Base-by-base conservation (phyloP, 2,113 vertebrate species). In the Paedocypris sp. region DNA sequence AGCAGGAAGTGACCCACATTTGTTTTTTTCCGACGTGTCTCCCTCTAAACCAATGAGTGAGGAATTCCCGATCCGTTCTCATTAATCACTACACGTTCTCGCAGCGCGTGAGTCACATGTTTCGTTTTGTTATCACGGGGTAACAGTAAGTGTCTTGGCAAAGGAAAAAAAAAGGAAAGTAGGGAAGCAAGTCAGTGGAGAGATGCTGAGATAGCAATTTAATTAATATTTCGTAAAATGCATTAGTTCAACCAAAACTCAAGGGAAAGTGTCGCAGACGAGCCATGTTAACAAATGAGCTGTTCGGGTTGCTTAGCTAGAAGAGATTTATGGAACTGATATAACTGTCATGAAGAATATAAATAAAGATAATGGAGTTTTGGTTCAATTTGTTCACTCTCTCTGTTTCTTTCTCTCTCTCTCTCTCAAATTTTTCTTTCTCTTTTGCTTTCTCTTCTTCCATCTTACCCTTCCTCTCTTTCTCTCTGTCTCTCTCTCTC, bases 191-290 rank as follows among this genome's bases (percentile, higher is more conserved):
- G 15, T 29, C 23, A n/a, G 8, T 4, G 35, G 23, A 56, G 35
- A 56, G 36, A 56, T 56, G 22, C 23, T 29, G 52, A 28, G 52
- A 56, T 56, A 56, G 15, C 52, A 56, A 56, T 41, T 56, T n/a
- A 41, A 56, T 56, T 56, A 56, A 41, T 41, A 56, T 56, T 56
- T 41, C 20, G 33, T 25, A 13, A 38, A 22, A 26, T 53, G 23
- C 13, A 18, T 41, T 41, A 28, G 35, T 41, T 41, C 23, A 28
- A 56, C 10, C 23, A n/a, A 25, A 41, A 39, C 52, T 28, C 36
- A 28, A 41, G 52, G 36, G 23, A 56, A n/a, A 12, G 10, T 56
- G 29, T 26, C 23, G 13, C 23, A 56, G 35, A 18, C 23, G 6
- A 39, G 15, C 9, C 35, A 41, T 39, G 33, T 54, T 29, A 41